Conservation (phyloP, 2,797 vertebrate species). For the Eulemur coronatus region DNA sequence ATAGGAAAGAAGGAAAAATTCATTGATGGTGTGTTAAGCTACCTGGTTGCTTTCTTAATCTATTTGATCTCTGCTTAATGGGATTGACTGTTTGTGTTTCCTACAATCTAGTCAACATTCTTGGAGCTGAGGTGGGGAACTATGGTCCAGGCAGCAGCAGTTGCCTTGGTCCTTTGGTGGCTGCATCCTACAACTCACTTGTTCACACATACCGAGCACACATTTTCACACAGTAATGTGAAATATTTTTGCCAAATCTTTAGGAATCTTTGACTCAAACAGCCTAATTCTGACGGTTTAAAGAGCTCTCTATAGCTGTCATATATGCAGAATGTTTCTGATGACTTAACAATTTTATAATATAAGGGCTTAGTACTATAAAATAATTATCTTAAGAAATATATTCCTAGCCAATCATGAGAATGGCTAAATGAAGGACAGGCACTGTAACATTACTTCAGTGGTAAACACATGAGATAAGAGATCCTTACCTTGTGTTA, state of each 20-base stretch:
- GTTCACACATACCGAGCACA: not conserved
- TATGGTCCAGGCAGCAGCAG: not conserved
- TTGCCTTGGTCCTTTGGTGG: not conserved
- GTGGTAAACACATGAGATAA: not conserved
- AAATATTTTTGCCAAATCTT: not conserved
- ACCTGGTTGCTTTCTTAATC: not conserved
- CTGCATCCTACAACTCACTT: not conserved
- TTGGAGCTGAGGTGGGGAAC: too few relatives aligned
- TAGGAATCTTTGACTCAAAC: not conserved
- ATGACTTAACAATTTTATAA: not conserved
- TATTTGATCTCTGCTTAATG: not conserved
- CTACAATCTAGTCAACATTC: not conserved
- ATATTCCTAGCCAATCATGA: not conserved
- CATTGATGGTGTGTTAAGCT: not conserved
- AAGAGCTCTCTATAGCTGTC: not conserved
- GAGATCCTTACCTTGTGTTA: rapidly evolving
- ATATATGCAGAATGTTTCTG: not conserved
- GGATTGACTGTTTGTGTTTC: not conserved
- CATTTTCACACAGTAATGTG: not conserved
- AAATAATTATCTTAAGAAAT: not conserved
- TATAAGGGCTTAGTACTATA: not conserved
- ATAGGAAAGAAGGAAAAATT: not conserved
- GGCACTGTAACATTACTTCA: not conserved
- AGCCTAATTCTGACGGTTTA: not conserved
- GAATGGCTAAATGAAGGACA: not conserved